A percentile compares a stretch with the other conserved stretches of the same genome.
Evolutionary conservation across 2,113 vertebrate genomes (phyloP).

Genomic region (Psittacara wagleri): DNA sequence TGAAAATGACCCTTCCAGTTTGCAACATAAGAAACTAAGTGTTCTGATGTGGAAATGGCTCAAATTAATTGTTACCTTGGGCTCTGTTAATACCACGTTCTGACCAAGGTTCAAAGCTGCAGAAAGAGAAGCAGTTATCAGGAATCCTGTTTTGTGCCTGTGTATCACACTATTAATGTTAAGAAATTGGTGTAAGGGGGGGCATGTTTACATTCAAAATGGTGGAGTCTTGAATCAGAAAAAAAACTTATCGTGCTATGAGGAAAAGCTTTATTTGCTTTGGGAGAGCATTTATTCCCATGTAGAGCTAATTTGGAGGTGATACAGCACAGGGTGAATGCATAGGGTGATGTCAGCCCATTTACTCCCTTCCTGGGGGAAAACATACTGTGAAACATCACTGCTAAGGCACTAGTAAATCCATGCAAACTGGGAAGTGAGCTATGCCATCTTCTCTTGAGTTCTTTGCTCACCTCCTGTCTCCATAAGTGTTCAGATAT

Average conservation of each 20-base stretch:
- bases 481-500: not conserved
- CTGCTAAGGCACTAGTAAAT: not conserved
- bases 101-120: not conserved
- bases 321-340: not conserved
- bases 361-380: not conserved
- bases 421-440: not conserved
- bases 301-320: not conserved
- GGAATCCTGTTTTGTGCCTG: not conserved
- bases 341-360: not conserved
- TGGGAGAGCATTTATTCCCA: not conserved
- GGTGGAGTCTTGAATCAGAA: not conserved
- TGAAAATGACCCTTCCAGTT: not conserved
- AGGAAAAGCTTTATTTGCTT: not conserved
- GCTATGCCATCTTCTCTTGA: not conserved
- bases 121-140: rapidly evolving
- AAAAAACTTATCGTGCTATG: not conserved
- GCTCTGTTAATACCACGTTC: not conserved
- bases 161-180: not conserved
- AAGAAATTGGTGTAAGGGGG: not conserved
- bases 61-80: not conserved
- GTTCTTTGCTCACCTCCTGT: not conserved
- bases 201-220: not conserved
- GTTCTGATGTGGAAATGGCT: not conserved
- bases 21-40: not conserved
- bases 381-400: rapidly evolving